Conservation (phyloP, 2,888 invertebrate genomes). For the Pherbina coryleti region DNA sequence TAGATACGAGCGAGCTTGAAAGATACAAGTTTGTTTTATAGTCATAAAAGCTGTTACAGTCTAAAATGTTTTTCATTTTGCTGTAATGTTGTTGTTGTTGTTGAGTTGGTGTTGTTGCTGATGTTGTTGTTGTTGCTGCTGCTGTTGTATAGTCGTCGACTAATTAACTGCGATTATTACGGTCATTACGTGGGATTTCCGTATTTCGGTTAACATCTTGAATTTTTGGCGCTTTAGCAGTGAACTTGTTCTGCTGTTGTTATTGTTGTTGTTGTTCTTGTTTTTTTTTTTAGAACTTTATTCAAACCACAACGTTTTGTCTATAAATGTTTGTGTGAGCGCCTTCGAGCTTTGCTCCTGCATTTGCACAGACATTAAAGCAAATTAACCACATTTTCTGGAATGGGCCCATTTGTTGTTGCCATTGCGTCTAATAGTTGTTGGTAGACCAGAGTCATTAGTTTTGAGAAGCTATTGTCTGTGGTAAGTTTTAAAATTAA, state of each 20-base stretch:
- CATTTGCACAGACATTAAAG: constrained; percentile 62
- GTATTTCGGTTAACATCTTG: constrained; percentile 62
- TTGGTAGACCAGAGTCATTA: constrained; percentile 62
- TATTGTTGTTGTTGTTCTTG: constrained; percentile 44
- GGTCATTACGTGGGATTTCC: constrained; percentile 70
- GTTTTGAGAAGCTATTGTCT: constrained; percentile 49
- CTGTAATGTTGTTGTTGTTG: constrained; percentile 44
- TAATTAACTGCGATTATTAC: constrained; percentile 70
- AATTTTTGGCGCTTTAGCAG: constrained; percentile 60
- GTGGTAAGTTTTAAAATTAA: constrained; percentile 13
- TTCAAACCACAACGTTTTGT: constrained; percentile 39
- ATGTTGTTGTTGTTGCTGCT: constrained; percentile 40
- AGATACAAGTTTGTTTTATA: constrained; percentile 44
- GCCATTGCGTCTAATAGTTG: constrained; percentile 46
- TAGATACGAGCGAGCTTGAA: background rate
- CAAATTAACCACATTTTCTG: constrained; percentile 64
- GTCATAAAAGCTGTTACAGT: constrained; percentile 54
- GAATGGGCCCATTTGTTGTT: constrained; percentile 33
- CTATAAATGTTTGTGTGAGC: constrained; percentile 17
- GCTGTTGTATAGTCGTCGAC: constrained; percentile 59
- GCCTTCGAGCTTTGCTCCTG: constrained; percentile 44
- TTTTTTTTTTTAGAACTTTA: constrained; percentile 47
- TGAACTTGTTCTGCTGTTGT: constrained; percentile 45
- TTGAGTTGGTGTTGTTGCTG: constrained; percentile 39
- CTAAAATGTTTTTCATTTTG: constrained; percentile 43